phyloP scores from a whole-genome alignment of 2,888 invertebrate species.

The Leptinotarsa juncta region DNA sequence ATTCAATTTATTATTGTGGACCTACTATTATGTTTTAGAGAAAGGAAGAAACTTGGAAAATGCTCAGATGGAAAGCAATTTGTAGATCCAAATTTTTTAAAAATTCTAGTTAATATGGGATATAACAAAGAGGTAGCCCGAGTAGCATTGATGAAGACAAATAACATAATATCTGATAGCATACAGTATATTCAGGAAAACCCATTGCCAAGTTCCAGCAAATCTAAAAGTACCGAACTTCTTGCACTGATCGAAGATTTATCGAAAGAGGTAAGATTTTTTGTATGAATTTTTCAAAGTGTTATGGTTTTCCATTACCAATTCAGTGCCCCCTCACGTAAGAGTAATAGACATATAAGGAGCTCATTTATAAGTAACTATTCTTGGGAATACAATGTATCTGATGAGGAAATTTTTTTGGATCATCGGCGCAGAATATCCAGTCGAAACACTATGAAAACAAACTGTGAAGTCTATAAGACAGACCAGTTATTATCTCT shows the following conservation, averaged over 20 bases:
- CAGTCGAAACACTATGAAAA: background rate
- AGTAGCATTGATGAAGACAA: conserved; percentile 73
- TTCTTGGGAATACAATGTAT: too few species aligned
- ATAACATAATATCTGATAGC: conserved; percentile 78
- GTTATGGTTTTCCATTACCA: background rate
- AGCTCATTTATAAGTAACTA: too few species aligned
- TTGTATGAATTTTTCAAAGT: background rate
- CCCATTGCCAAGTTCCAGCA: conserved; percentile 66
- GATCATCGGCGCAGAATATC: background rate
- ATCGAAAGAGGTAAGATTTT: conserved; percentile 57
- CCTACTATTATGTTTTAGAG: conserved; percentile 58
- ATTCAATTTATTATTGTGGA: too few species aligned
- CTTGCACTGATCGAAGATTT: conserved; percentile 59
- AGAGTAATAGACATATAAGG: background rate
- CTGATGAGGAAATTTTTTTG: too few species aligned
- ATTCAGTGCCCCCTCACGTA: background rate
- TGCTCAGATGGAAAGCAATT: conserved; percentile 72
- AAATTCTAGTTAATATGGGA: conserved; percentile 76
- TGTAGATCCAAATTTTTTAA: conserved; percentile 68
- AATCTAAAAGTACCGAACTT: conserved; percentile 61
- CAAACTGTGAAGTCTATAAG: too few species aligned
- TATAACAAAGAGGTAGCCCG: conserved; percentile 71
- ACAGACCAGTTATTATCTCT: too few species aligned
- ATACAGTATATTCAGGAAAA: conserved; percentile 74
- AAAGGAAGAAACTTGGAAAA: conserved; percentile 69